Evolutionary conservation across 2,888 invertebrate genomes (phyloP), one percentile per base, ranked within the genome.

Genomic region (Xestia ashworthii): DNA sequence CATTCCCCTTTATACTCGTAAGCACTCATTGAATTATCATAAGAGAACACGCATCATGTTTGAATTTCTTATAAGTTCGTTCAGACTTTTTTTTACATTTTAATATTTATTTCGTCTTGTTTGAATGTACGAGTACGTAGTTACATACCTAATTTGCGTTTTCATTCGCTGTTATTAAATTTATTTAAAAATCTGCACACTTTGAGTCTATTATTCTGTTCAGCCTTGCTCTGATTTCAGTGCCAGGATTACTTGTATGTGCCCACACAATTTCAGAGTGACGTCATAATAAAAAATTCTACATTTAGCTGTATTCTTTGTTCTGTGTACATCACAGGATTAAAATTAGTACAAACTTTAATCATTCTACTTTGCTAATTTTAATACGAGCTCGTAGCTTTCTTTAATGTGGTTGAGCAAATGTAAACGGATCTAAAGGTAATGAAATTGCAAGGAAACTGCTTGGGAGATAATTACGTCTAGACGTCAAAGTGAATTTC

Each of bases 391-490:
- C n/a, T n/a, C n/a, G n/a, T n/a, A 55, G 70, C 25, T 67, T 69
- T 71, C 50, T 66, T 38, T 65, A 69, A 74, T 70, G 70, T 85
- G 72, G 55, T 70, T 66, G 65, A 41, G 68, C 16, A 71, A 77
- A 38, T 66, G 32, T 70, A 50, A 62, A 22, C 55, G 44, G 66
- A 71, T 67, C 44, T 55, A 22, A 46, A 68, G 53, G 76, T 76
- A 75, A 76, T 85, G 70, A 76, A 78, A 77, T 85, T 70, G 71
- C 50, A 64, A 80, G 81, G 76, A 81, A 86, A 79, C 82, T 82
- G 72, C 73, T 84, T 74, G 58, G 71, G 70, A 66, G 58, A 77
- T 87, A 85, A 90, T 89, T 79, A 80, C 81, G 82, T 86, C 88
- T 87, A 85, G 84, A 88, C 81, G 62, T 71, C 32, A 75, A 80